phyloP scores from a whole-genome alignment of 1,140 invertebrate genomes.

The Pseudoatta argentina region DNA sequence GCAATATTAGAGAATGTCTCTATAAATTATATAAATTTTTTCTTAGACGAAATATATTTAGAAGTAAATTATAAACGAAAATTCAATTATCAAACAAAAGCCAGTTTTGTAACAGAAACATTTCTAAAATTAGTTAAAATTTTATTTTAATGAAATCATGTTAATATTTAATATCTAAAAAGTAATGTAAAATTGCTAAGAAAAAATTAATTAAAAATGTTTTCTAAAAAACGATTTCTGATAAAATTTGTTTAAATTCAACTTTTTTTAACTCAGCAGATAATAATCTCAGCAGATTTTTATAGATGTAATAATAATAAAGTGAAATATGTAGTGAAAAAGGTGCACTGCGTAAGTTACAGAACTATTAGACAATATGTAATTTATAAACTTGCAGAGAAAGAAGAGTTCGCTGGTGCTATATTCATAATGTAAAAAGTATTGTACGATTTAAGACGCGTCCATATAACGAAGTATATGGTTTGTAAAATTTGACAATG shows the following conservation, averaged over 20 bases:
- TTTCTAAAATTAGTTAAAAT: not conserved
- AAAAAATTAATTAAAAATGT: not conserved
- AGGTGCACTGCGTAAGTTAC: not conserved
- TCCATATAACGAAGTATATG: not conserved
- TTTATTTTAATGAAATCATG: not conserved
- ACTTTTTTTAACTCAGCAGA: not conserved
- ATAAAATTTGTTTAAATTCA: not conserved
- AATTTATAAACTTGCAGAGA: conserved; percentile 27
- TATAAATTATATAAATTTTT: conserved; percentile 6
- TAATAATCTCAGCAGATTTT: not conserved
- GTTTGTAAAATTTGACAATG: conserved; percentile 35
- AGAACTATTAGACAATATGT: conserved; percentile 20
- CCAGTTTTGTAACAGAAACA: not conserved
- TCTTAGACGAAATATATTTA: not conserved
- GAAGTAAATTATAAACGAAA: not conserved
- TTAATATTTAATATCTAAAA: not conserved
- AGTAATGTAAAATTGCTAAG: not conserved
- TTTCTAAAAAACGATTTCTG: not conserved
- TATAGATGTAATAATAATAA: not conserved
- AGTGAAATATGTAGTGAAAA: not conserved
- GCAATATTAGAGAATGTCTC: not conserved
- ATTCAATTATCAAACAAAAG: not conserved
- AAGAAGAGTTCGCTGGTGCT: conserved; percentile 33
- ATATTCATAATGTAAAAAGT: conserved; percentile 57
- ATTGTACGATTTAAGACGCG: not conserved